Base-by-base conservation (phyloP, 2,113 vertebrate genomes). In the Heliornis fulica region DNA sequence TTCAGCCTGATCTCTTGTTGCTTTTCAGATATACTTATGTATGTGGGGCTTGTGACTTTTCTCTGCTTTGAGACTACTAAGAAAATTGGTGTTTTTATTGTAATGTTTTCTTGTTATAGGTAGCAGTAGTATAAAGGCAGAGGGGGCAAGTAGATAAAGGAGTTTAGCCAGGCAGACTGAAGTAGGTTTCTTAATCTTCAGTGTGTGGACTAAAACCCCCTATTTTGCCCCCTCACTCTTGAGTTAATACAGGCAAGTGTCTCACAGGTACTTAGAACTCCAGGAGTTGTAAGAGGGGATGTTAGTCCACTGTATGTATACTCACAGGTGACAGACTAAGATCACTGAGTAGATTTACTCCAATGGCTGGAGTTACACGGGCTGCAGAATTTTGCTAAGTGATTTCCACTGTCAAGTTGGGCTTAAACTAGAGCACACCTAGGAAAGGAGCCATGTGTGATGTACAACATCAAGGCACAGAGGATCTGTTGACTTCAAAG, bases 81-180 rank as follows among this genome's bases (percentile, higher is more conserved):
- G n/a, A 60, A 68, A 22, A 7, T 40, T 43, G 1, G 1, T 61
- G 3, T 17, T n/a, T 22, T 65, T 22, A 5, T 4, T 0, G 0
- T 22, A 25, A 38, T 16, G 8, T 63, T 64, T 51, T 65, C 23
- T 54, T 59, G 9, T 29, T 28, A 14, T 1, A 23, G 20, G 26
- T 15, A 38, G 13, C 12, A 71, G 13, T 16, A 10, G 8, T 51
- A 2, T 17, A 38, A 84, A 63, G 5, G 13, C 18, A 29, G 15
- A 56, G 13, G 54, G 10, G 84, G 18, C 1, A 15, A 70, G 13
- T 2, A 48, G 50, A 12, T n/a, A 65, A 48, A 89, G n/a, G 36
- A 61, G 13, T 7, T 68, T n/a, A 23, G 12, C 19, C 71, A 56
- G 13, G 7, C n/a, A 25, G 29, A 15, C 13, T 54, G 65, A 3